A percentile compares a stretch with the other conserved stretches of the same genome.
Evolutionary conservation across 2,888 invertebrate genomes (phyloP).

Genomic region (Cryptus viduatorius): DNA sequence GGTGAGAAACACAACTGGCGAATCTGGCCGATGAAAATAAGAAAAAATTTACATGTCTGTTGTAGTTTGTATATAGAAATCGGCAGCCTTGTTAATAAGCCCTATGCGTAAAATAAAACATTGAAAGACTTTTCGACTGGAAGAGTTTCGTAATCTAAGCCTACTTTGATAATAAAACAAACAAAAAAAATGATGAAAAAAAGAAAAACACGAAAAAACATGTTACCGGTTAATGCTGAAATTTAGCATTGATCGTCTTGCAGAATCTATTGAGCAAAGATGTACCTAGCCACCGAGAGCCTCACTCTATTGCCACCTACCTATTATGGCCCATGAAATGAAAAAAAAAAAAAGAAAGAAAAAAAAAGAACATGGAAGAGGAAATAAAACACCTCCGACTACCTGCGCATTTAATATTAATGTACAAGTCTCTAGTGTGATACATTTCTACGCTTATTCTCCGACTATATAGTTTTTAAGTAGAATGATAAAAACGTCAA

Average conservation of each 20-base stretch:
- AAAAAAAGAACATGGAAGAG: slow-evolving; percentile 56
- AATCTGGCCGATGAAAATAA: not conserved
- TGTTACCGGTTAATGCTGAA: slow-evolving; percentile 62
- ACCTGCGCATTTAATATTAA: slow-evolving; percentile 81
- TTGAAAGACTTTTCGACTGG: slow-evolving; percentile 52
- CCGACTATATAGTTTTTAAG: slow-evolving; percentile 77
- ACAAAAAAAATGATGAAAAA: no score
- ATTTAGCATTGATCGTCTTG: slow-evolving; percentile 62
- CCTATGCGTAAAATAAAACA: slow-evolving; percentile 44
- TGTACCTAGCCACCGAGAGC: slow-evolving; percentile 29
- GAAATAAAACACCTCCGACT: slow-evolving; percentile 61
- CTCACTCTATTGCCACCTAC: slow-evolving; percentile 47
- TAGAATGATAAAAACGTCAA: slow-evolving; percentile 65
- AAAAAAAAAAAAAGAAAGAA: slow-evolving; percentile 59
- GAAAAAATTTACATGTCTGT: slow-evolving; percentile 18
- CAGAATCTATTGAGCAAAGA: slow-evolving; percentile 6
- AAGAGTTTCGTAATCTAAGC: slow-evolving; percentile 59
- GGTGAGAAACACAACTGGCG: not conserved
- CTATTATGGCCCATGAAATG: slow-evolving; percentile 31
- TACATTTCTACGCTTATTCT: slow-evolving; percentile 84
- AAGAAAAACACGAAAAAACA: not conserved
- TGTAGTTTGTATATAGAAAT: slow-evolving; percentile 17
- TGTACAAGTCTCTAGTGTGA: slow-evolving; percentile 83
- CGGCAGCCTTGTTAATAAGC: slow-evolving; percentile 47
- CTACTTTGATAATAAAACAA: slow-evolving; percentile 59